A percentile compares a stretch with the other conserved stretches of the same genome.
Conservation (phyloP, 2,888 invertebrate genomes). For the Harmothoe impar region DNA sequence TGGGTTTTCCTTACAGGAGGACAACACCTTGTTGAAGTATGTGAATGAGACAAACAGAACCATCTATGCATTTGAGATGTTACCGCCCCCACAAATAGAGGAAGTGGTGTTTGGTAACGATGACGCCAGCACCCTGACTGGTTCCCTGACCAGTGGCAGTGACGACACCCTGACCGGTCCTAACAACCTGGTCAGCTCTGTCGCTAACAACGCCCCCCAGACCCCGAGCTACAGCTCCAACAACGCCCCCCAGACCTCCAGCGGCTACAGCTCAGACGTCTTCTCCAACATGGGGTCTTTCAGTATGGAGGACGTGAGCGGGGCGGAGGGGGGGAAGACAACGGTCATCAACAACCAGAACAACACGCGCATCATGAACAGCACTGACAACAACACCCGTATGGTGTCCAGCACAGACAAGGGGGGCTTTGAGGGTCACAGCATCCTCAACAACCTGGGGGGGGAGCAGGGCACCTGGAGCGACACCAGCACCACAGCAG, state of each 20-base stretch:
- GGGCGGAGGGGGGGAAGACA: neutral
- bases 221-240: neutral
- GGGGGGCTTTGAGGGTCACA: conserved; percentile 45
- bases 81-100: conserved; percentile 68
- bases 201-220: conserved; percentile 18
- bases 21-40: conserved; percentile 85
- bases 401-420: conserved; percentile 20
- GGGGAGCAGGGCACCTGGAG: conserved; percentile 31
- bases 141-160: conserved; percentile 27
- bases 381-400: conserved; percentile 34
- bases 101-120: conserved; percentile 33
- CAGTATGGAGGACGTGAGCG: neutral
- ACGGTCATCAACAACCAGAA: conserved; percentile 55
- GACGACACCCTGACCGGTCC: conserved; percentile 34
- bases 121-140: conserved; percentile 33
- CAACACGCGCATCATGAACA: conserved; percentile 36
- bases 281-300: conserved; percentile 66
- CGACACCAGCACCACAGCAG: neutral
- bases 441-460: conserved; percentile 61
- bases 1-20: conserved; percentile 84
- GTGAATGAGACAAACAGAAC: conserved; percentile 84
- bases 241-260: neutral
- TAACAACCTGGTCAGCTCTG: conserved; percentile 27
- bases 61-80: conserved; percentile 83
- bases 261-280: neutral